Conservation (phyloP, 2,113 vertebrate species). For the Platycercus adscitus region DNA sequence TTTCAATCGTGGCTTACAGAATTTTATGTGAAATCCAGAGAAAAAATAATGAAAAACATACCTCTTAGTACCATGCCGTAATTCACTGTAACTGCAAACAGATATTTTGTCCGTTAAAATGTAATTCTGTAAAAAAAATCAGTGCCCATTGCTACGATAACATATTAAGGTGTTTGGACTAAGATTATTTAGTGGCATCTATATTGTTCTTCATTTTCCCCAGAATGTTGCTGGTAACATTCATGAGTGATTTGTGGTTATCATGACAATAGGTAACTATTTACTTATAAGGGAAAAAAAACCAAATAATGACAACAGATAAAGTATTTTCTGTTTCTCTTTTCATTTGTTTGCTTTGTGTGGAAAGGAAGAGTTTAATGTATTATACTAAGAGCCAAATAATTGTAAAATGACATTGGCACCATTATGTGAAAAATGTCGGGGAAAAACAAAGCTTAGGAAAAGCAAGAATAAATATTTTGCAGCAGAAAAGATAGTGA, state of each 20-base stretch:
- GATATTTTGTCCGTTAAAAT: background rate
- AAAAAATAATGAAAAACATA: background rate
- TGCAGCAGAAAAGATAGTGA: constrained; percentile 1
- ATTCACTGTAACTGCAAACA: background rate
- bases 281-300: background rate
- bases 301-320: background rate
- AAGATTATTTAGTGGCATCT: background rate
- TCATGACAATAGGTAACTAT: background rate
- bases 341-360: constrained; percentile 38
- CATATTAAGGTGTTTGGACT: background rate
- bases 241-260: constrained; percentile 10
- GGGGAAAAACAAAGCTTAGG: constrained; percentile 47
- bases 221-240: background rate
- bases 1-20: background rate
- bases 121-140: background rate
- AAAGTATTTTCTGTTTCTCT: constrained; percentile 30
- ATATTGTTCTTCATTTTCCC: background rate
- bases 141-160: background rate
- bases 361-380: constrained; percentile 48
- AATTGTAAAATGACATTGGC: constrained; percentile 57
- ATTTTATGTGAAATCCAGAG: background rate
- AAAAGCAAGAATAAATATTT: constrained; percentile 53
- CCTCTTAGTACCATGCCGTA: background rate
- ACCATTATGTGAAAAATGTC: constrained; percentile 42
- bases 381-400: constrained; percentile 24